Percentiles rank a stretch among this genome's conserved stretches.
Conservation (phyloP, 2,797 vertebrate species). For the Sciaenops ocellatus region DNA sequence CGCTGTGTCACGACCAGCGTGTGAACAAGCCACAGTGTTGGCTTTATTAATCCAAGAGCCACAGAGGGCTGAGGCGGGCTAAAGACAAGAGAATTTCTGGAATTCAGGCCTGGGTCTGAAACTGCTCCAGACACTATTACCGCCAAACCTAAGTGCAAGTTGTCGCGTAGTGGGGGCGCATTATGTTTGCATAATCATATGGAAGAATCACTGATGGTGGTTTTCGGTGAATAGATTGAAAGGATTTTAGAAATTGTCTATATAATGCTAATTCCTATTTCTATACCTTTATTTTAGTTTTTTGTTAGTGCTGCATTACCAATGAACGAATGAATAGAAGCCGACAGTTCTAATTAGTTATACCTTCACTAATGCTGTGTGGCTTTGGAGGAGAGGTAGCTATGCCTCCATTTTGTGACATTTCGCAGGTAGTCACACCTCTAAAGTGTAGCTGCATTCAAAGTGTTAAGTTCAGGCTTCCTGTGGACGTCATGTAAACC, state of each 20-base stretch:
- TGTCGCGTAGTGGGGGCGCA: neutral
- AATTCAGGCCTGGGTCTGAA: conserved; percentile 58
- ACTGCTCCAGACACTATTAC: conserved; percentile 11
- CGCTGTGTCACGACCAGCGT: conserved; percentile 56
- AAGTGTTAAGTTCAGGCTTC: neutral
- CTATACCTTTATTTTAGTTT: neutral
- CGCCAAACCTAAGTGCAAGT: conserved; percentile 18
- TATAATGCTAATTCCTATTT: neutral
- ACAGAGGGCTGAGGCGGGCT: conserved; percentile 25
- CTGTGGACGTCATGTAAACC: neutral
- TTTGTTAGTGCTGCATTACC: too few relatives aligned
- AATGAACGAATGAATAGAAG: neutral
- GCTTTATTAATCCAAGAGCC: conserved; percentile 77
- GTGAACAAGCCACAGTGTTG: conserved; percentile 73
- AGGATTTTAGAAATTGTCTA: neutral
- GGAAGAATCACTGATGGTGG: neutral
- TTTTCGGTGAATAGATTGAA: neutral
- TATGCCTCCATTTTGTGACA: neutral
- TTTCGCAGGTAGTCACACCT: neutral
- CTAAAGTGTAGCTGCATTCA: neutral
- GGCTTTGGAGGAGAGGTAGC: neutral
- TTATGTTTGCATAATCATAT: neutral
- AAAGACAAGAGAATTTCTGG: conserved; percentile 71
- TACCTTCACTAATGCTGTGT: neutral
- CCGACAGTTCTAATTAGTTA: neutral